Evolutionary conservation across 1,140 invertebrate species (phyloP), one percentile per base, ranked within the genome.

Genomic region (Chelonus insularis): DNA sequence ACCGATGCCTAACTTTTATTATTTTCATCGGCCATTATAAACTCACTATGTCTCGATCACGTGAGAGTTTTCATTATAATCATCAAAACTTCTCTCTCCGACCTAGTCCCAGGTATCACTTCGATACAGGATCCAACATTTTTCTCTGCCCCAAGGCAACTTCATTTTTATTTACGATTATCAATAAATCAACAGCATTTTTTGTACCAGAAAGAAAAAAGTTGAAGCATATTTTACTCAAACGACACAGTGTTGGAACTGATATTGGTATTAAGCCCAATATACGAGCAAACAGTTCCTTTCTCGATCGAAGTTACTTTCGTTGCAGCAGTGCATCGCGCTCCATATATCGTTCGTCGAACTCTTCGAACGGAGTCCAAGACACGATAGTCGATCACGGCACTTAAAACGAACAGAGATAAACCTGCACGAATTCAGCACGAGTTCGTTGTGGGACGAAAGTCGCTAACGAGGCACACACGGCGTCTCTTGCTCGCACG

Each of bases 321-420:
- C 39, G 59, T 55, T 55, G 21, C 48, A 16, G 36, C 41, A 18
- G 39, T 21, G 21, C 14, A 37, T 32, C 16, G 25, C 36, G 20
- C 25, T 21, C 45, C n/a, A 59, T 59, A 60, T 51, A 60, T 54
- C 50, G 58, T 54, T 54, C 48, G 39, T 60, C 58, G 58, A 60
- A 60, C 59, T 61, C 51, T 16, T 61, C 39, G 25, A 55, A 61
- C 51, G 50, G 51, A 25, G 32, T 41, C 23, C 37, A 52, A 25
- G 64, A 68, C 66, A 60, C 65, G 65, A 72, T 70, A 66, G 65
- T 67, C 66, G 65, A 70, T 72, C 72, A 67, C 72, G 69, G 65
- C 67, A 72, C 71, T 74, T 69, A 69, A 70, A 66, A 65, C 65
- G 57, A 61, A 65, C 64, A 59, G 45, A 59, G 62, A 70, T 72